Conservation (phyloP, 2,113 vertebrate genomes). For the Zootoca vivipara region DNA sequence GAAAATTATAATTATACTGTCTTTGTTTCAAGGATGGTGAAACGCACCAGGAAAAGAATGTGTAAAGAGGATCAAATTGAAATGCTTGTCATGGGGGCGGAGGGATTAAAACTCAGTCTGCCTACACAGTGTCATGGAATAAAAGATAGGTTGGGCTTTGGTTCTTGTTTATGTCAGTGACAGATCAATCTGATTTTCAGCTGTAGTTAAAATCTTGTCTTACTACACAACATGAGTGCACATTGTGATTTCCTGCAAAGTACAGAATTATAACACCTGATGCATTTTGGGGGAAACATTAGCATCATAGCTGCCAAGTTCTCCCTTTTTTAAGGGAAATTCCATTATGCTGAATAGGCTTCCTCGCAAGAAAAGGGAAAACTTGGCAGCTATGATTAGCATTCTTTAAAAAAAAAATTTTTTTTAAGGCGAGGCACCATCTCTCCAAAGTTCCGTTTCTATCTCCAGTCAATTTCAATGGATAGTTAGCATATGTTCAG, state of each 20-base stretch:
- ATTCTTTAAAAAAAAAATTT: not conserved
- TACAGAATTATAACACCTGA: not conserved
- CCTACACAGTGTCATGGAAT: not conserved
- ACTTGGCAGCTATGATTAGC: no score
- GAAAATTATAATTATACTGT: constrained; percentile 67
- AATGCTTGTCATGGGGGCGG: not conserved
- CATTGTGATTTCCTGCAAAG: not conserved
- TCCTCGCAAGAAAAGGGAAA: no score
- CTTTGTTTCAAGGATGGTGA: constrained; percentile 59
- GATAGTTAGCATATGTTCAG: not conserved
- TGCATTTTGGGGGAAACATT: not conserved
- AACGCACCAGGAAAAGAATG: constrained; percentile 47
- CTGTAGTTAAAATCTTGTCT: not conserved
- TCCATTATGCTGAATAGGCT: no score
- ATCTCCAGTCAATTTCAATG: not conserved
- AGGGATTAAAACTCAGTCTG: not conserved
- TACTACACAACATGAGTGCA: not conserved
- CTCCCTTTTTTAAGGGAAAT: no score
- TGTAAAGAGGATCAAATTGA: constrained; percentile 54
- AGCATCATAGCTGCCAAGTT: no score
- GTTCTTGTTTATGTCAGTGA: not conserved
- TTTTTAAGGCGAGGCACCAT: not conserved
- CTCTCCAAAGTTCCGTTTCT: not conserved
- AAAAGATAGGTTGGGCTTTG: not conserved
- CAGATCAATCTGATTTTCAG: not conserved